A percentile compares a stretch with the other conserved stretches of the same genome.
phyloP scores from a whole-genome alignment of 2,113 vertebrate genomes.

The Sciurus niger region DNA sequence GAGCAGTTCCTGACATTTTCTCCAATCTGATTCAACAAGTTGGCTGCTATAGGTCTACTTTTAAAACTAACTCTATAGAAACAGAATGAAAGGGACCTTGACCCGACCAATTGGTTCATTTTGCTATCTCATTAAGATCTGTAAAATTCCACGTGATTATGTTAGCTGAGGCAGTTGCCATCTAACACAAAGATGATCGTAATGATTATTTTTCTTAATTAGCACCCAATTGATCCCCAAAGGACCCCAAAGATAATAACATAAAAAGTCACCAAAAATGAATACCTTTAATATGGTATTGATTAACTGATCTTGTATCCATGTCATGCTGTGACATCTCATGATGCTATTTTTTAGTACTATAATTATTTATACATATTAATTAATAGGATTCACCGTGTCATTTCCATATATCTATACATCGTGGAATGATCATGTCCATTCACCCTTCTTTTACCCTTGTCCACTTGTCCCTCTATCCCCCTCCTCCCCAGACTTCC shows the following conservation, averaged over 20 bases:
- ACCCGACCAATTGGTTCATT: constrained; percentile 40
- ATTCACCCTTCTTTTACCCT: background rate
- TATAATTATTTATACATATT: background rate
- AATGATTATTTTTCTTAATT: constrained; percentile 56
- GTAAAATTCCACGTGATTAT: constrained; percentile 62
- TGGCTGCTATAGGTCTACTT: constrained; percentile 22
- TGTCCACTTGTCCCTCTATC: background rate
- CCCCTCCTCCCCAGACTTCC: background rate
- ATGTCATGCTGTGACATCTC: background rate
- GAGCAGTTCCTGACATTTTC: constrained; percentile 55
- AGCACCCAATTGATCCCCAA: constrained; percentile 16
- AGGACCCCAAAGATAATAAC: constrained; percentile 26
- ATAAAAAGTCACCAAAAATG: constrained; percentile 15
- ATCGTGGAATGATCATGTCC: background rate
- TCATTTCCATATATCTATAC: too few relatives aligned
- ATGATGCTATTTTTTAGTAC: background rate
- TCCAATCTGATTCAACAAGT: constrained; percentile 17
- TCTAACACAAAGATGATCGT: constrained; percentile 17
- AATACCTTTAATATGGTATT: constrained; percentile 12
- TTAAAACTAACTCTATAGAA: constrained; percentile 36
- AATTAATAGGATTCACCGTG: background rate
- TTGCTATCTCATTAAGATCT: constrained; percentile 62
- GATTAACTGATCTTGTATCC: constrained; percentile 31
- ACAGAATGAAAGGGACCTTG: constrained; percentile 35
- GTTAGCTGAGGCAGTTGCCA: background rate